These are phyloP conservation scores for Scolopax bukidnonensis DNA, from an alignment of 2,797 vertebrate species.

Conservation along the genomic window DNA sequence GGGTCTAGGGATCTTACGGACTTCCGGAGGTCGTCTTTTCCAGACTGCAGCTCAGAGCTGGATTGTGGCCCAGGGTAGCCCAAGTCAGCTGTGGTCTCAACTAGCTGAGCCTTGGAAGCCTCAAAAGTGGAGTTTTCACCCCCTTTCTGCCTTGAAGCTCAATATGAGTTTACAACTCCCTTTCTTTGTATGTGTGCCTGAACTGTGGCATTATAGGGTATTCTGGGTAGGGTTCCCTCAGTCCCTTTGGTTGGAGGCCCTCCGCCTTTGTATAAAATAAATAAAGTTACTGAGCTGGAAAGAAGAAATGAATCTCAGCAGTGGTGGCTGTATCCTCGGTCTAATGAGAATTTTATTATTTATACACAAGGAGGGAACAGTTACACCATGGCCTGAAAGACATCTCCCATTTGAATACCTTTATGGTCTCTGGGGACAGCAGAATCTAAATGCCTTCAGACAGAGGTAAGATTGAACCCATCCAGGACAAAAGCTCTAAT, in stretches of 20 bases:
- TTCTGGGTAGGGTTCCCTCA: rapidly evolving
- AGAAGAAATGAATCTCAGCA: not conserved
- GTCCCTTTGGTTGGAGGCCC: not conserved
- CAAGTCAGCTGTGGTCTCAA: not conserved
- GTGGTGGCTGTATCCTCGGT: not conserved
- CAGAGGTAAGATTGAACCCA: not conserved
- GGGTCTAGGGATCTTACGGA: not conserved
- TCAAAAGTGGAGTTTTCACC: not conserved
- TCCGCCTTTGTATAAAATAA: not conserved
- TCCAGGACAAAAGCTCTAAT: not conserved
- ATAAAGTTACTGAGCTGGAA: not conserved
- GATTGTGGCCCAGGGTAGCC: not conserved
- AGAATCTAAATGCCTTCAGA: not conserved
- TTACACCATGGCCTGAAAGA: not conserved
- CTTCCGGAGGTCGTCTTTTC: not conserved
- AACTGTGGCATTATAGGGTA: rapidly evolving
- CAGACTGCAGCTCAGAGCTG: not conserved
- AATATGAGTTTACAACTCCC: rapidly evolving
- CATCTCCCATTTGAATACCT: not conserved
- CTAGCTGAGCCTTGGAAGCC: not conserved
- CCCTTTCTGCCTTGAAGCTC: not conserved
- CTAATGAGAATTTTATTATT: not conserved
- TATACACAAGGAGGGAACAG: not conserved
- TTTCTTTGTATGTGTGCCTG: not conserved
- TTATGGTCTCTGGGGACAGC: not conserved